Conservation (phyloP, 2,888 invertebrate genomes). For the Neocrepidodera transversa region DNA sequence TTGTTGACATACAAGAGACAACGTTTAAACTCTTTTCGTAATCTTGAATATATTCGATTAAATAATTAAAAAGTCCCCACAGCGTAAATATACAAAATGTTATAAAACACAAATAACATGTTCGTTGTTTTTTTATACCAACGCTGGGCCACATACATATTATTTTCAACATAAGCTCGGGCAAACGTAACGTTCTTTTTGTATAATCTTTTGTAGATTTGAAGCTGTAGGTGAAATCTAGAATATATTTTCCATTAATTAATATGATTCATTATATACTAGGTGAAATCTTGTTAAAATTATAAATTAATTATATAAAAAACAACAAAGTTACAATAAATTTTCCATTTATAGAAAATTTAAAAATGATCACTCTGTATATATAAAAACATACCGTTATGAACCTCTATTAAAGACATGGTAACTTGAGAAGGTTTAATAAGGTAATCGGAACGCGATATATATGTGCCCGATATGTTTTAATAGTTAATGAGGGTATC, state of each 20-base stretch:
- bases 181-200: constrained; percentile 7
- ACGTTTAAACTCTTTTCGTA: constrained; percentile 17
- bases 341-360: too few relatives aligned
- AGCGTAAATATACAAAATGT: constrained; percentile 11
- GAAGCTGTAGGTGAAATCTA: background rate
- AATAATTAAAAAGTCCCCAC: constrained; percentile 19
- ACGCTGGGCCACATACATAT: constrained; percentile 21
- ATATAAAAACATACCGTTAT: background rate
- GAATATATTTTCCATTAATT: background rate
- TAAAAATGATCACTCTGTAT: background rate
- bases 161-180: constrained; percentile 19
- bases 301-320: too few relatives aligned
- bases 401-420: background rate
- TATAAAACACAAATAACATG: constrained; percentile 1
- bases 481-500: too few relatives aligned
- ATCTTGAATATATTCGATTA: constrained; percentile 8
- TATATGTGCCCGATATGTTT: too few relatives aligned
- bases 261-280: too few relatives aligned
- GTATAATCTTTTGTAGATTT: constrained; percentile 16
- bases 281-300: too few relatives aligned
- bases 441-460: too few relatives aligned
- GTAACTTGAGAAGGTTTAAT: background rate
- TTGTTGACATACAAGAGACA: constrained; percentile 24
- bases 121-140: background rate
- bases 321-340: too few relatives aligned